Evolutionary conservation across 2,888 invertebrate genomes (phyloP), one percentile per base, ranked within the genome.

Genomic region (Synanthedon tipuliformis): DNA sequence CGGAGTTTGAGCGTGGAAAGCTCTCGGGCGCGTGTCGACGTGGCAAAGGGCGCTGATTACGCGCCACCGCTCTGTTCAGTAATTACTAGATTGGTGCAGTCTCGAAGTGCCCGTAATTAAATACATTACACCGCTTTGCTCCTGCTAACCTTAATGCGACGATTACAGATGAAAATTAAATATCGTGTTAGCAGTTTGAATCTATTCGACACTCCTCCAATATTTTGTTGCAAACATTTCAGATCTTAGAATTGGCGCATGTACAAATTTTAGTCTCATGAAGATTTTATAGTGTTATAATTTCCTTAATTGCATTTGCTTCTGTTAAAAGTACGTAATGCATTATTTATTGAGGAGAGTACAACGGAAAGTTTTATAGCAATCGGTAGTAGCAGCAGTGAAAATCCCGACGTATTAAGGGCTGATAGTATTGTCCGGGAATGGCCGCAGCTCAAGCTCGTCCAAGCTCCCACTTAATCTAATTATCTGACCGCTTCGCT

Each of bases 1-100:
- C 71, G 64, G 69, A 71, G 73, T 75, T 69, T 66, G 64, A 75
- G 70, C 69, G 68, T 66, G 58, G 67, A 78, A 74, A 73, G 73
- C 75, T 73, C 78, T 75, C 70, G 63, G 71, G 69, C 74, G 75
- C 75, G 77, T 78, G 76, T 73, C 73, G 73, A 72, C 71, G 69
- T 66, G 67, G 73, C 77, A 81, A 83, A 83, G 81, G 78, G 75
- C 73, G 70, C 82, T 81, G 81, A 83, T 83, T 86, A 81, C 78
- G 75, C 73, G 70, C 60, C 71, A 72, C 64, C 69, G 69, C 76
- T 72, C 75, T 78, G 73, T 77, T 76, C 75, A 70, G 70, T 85
- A 85, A 85, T 86, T 85, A 78, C 79, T 75, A 82, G 78, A 84
- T 81, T 81, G 80, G 75, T 71, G 78, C 75, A 79, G 76, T 71